Percentiles rank a stretch among this genome's conserved stretches.
phyloP scores from a whole-genome alignment of 2,888 invertebrate genomes.

The Thymelicus acteon region DNA sequence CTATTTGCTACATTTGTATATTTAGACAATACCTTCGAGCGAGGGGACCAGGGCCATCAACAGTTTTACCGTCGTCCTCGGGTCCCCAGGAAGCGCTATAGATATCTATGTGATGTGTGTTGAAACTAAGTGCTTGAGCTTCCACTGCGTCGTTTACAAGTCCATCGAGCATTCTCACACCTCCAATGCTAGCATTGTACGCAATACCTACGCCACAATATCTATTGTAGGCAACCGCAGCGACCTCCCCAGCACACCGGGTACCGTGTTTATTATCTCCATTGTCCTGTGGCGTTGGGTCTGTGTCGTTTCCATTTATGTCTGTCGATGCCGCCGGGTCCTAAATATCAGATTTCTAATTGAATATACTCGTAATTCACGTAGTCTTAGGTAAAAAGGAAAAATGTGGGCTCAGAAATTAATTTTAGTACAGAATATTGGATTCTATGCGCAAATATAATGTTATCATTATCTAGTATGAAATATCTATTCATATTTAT shows the following conservation, averaged over 20 bases:
- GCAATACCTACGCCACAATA: slow-evolving; percentile 99
- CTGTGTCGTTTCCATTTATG: slow-evolving; percentile 98
- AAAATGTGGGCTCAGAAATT: slow-evolving; percentile 9
- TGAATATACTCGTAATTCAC: slow-evolving; percentile 33
- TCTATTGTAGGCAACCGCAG: slow-evolving; percentile 97
- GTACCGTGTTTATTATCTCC: slow-evolving; percentile 99
- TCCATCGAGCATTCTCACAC: slow-evolving; percentile 98
- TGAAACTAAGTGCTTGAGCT: slow-evolving; percentile 95
- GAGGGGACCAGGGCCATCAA: slow-evolving; percentile 97
- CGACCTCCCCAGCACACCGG: slow-evolving; percentile 99
- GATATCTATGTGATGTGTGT: slow-evolving; percentile 97
- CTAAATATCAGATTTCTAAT: slow-evolving; percentile 76
- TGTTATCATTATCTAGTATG: slow-evolving; percentile 1
- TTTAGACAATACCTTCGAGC: slow-evolving; percentile 86
- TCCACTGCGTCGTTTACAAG: slow-evolving; percentile 98
- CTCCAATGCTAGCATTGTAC: slow-evolving; percentile 98
- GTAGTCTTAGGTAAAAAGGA: slow-evolving; percentile 24
- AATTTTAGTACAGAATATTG: slow-evolving; percentile 20
- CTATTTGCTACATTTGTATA: slow-evolving; percentile 46
- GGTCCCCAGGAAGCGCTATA: slow-evolving; percentile 99
- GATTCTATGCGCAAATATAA: slow-evolving; percentile 18
- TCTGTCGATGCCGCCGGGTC: slow-evolving; percentile 98
- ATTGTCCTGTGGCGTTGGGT: slow-evolving; percentile 99
- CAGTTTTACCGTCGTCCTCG: slow-evolving; percentile 98
- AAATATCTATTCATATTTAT: slow-evolving; percentile 10